A percentile compares a stretch with the other conserved stretches of the same genome.
These are phyloP conservation scores for Opisthocomus hoazin DNA, from an alignment of 2,113 vertebrate species.

Conservation along the genomic window DNA sequence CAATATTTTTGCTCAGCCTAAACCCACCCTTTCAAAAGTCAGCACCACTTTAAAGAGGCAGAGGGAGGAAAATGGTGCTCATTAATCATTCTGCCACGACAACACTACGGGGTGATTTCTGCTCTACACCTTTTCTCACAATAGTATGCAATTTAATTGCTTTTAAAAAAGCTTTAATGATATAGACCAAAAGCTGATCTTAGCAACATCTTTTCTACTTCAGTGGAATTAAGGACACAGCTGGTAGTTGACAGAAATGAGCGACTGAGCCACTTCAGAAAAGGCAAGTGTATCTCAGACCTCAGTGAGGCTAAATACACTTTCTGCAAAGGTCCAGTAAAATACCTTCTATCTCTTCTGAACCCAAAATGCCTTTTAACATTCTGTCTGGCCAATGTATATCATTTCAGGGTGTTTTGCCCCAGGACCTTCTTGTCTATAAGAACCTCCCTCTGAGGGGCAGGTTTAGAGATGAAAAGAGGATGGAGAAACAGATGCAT, in stretches of 20 bases:
- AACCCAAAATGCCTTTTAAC: not conserved
- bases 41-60: constrained; percentile 32
- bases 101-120: constrained; percentile 46
- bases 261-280: not conserved
- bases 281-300: constrained; percentile 24
- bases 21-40: constrained; percentile 21
- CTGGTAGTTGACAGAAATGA: constrained; percentile 38
- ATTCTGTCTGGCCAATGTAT: not conserved
- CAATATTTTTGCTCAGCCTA: not conserved
- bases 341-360: not conserved
- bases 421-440: not conserved
- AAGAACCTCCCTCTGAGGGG: not conserved
- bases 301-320: not conserved
- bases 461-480: not conserved
- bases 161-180: constrained; percentile 44
- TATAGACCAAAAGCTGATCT: constrained; percentile 46
- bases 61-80: not conserved
- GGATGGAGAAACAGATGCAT: not conserved
- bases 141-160: constrained; percentile 61
- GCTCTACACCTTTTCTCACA: constrained; percentile 29
- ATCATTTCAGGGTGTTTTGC: not conserved
- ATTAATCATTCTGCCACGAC: constrained; percentile 55
- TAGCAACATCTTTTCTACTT: constrained; percentile 41
- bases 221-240: constrained; percentile 45
- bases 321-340: not conserved